A percentile compares a stretch with the other conserved stretches of the same genome.
These are phyloP conservation scores for Heliornis fulica DNA, from an alignment of 2,113 vertebrate species.

Conservation along the genomic window DNA sequence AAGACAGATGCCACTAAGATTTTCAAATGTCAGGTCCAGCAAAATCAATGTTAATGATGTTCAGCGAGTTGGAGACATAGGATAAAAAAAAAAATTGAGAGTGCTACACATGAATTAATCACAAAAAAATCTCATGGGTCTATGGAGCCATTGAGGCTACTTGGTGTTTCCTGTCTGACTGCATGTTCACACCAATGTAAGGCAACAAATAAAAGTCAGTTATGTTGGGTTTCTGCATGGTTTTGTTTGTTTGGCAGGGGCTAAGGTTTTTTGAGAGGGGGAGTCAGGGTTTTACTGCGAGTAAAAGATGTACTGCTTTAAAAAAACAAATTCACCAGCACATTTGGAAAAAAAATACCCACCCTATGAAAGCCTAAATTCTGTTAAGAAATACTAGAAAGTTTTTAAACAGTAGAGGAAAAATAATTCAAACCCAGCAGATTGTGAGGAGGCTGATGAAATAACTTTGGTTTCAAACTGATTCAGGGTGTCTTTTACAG, in stretches of 20 bases:
- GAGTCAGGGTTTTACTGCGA: neutral
- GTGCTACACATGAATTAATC: neutral
- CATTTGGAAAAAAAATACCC: neutral
- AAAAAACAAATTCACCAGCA: neutral
- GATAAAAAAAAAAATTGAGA: neutral
- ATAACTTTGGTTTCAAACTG: too few species aligned
- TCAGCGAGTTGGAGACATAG: neutral
- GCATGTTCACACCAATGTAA: neutral
- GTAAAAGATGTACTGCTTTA: neutral
- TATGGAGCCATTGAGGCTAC: neutral
- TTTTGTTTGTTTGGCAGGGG: too few species aligned
- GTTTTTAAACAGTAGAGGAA: neutral
- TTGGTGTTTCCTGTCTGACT: neutral
- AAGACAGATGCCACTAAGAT: neutral
- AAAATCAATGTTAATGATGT: neutral
- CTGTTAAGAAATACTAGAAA: neutral
- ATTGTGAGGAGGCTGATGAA: neutral
- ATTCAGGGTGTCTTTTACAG: too few species aligned
- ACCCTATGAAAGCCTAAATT: neutral
- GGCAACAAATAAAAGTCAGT: neutral
- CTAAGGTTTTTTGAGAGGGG: too few species aligned
- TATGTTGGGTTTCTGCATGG: too few species aligned
- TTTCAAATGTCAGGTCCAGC: neutral
- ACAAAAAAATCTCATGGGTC: neutral
- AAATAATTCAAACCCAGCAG: neutral